phyloP scores from a whole-genome alignment of 2,797 vertebrate genomes.

The Cercopithecus neglectus region DNA sequence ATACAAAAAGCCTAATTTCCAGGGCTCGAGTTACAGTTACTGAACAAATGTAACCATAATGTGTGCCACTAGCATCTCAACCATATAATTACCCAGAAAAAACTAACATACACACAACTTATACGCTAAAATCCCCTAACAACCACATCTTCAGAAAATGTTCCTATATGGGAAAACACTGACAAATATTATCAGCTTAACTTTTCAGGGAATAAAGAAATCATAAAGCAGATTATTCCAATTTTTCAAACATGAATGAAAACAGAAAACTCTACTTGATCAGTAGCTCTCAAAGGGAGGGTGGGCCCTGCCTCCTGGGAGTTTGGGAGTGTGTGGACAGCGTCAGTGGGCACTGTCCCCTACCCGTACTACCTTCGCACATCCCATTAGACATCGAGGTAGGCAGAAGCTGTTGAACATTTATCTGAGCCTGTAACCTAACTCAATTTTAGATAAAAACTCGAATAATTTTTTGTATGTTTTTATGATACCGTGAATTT shows the following conservation, averaged over 20 bases:
- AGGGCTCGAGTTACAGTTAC: background rate
- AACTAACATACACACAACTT: background rate
- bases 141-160: background rate
- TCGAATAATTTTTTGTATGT: background rate
- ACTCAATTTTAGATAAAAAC: background rate
- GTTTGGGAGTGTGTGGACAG: background rate
- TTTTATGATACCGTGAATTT: background rate
- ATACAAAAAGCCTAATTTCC: background rate
- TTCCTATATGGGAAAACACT: background rate
- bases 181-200: background rate
- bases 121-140: background rate
- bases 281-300: background rate
- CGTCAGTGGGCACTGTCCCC: background rate
- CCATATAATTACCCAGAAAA: background rate
- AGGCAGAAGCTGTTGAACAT: background rate
- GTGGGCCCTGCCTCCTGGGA: background rate
- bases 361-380: background rate
- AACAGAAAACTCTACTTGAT: background rate
- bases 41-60: background rate
- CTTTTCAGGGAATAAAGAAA: background rate
- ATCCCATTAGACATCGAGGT: background rate
- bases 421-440: background rate
- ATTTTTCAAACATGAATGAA: background rate
- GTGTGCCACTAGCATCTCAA: background rate
- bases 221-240: background rate